Evolutionary conservation across 2,888 invertebrate genomes (phyloP), one percentile per base, ranked within the genome.

Genomic region (Urechis unicinctus): DNA sequence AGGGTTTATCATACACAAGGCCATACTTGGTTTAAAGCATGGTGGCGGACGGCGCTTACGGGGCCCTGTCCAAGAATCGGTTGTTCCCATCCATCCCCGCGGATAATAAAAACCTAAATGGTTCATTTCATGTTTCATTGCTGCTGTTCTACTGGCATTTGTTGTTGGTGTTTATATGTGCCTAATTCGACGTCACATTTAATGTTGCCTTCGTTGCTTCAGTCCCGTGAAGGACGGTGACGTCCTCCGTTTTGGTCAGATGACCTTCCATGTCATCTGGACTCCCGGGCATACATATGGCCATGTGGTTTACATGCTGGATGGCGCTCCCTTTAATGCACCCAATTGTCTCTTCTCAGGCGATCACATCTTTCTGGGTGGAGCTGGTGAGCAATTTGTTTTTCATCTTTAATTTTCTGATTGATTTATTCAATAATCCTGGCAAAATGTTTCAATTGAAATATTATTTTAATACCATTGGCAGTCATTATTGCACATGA

Each of bases 281-380:
- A 72, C 74, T 4, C 71, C 74, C 2, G 75, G 75, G 25, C 75
- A 75, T 59, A 75, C 75, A 0, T 64, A 66, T 2, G 75, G 74
- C n/a, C 75, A 75, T 57, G 64, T 70, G 22, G 68, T 71, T 6
- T 75, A 70, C 56, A 26, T 70, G 1, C 64, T 75, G 21, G 69
- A 72, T 45, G 74, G 74, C 6, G 53, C 59, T 2, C 63, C 65
- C 0, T 70, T 69, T 50, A 67, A 66, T 3, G 68, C 66, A 9
- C 68, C 71, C 3, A 69, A 69, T 45, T 67, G 63, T 46, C 54
- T 75, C 9, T 75, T 75, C 60, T 71, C 73, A n/a, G 75, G 75
- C 6, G 75, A 75, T 54, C 70, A 68, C 54, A 60, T 75, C 13
- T 75, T 75, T 57, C 53, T 75, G 6, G 67, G 66, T 21, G 75